Evolutionary conservation across 2,113 vertebrate species (phyloP).

Genomic region (Odobenus rosmarus): DNA sequence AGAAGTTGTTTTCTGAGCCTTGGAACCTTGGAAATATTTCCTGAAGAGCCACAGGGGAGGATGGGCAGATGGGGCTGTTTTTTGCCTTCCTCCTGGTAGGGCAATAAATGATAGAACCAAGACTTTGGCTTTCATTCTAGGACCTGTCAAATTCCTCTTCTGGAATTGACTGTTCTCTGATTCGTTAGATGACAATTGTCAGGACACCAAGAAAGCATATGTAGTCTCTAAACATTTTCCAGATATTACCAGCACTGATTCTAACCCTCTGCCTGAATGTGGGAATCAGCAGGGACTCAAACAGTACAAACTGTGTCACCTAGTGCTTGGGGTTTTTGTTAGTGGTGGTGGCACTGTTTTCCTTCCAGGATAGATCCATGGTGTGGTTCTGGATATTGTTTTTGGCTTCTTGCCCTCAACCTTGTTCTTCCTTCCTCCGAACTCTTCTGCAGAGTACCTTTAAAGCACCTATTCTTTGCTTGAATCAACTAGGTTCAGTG

Average conservation of each 20-base stretch:
- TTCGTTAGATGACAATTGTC: neutral
- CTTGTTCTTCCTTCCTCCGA: neutral
- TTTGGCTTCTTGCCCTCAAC: neutral
- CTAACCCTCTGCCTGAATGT: neutral
- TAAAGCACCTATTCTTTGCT: slow-evolving; percentile 7
- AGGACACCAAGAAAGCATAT: neutral
- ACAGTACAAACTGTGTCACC: neutral
- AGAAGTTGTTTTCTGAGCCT: neutral
- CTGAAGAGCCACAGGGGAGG: neutral
- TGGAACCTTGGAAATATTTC: neutral
- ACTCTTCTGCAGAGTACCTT: neutral
- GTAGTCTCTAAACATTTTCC: neutral
- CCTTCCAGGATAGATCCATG: neutral
- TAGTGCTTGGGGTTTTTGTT: neutral
- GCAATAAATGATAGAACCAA: neutral
- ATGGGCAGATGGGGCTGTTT: neutral
- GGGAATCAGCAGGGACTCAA: neutral
- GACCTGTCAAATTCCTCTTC: neutral
- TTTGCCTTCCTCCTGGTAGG: neutral
- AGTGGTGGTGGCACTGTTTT: neutral
- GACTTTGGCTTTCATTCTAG: neutral
- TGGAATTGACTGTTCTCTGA: neutral
- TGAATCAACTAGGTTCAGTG: neutral
- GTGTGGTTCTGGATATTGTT: neutral
- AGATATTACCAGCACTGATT: neutral